Conservation (phyloP, 2,113 vertebrate genomes). For the Cnemophilus loriae region DNA sequence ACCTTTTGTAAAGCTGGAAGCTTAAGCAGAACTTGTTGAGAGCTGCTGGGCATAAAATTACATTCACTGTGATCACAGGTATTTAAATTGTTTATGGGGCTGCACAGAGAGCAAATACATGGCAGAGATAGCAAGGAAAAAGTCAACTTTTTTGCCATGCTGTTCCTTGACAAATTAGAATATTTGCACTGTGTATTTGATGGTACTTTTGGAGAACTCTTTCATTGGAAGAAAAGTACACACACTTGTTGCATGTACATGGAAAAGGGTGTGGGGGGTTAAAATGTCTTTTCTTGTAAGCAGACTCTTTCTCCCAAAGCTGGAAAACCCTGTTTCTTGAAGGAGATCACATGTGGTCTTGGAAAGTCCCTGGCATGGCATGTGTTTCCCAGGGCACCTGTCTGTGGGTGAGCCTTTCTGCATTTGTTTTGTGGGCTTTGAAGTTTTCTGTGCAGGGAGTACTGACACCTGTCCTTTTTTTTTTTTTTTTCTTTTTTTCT, state of each 20-base stretch:
- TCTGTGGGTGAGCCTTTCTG: neutral
- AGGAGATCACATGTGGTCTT: neutral
- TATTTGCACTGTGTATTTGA: neutral
- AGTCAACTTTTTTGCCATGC: neutral
- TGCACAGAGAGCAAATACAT: neutral
- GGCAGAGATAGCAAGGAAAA: neutral
- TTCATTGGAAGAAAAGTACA: neutral
- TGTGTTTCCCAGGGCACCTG: neutral
- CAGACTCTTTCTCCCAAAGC: neutral
- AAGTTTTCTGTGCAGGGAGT: neutral
- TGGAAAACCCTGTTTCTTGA: neutral
- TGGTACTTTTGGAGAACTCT: neutral
- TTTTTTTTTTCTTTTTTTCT: too few relatives aligned
- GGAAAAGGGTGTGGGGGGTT: rapidly evolving
- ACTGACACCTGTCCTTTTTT: neutral
- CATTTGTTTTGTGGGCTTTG: neutral
- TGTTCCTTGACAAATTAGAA: neutral
- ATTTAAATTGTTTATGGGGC: neutral
- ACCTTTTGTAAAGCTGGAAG: neutral
- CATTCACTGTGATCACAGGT: neutral
- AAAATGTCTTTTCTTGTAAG: neutral
- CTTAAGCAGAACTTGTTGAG: neutral
- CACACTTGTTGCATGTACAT: neutral
- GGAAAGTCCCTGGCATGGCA: neutral
- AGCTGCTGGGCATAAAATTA: neutral